These are phyloP conservation scores for Diplodus puntazzo DNA, from an alignment of 2,797 vertebrate genomes.

Conservation along the genomic window DNA sequence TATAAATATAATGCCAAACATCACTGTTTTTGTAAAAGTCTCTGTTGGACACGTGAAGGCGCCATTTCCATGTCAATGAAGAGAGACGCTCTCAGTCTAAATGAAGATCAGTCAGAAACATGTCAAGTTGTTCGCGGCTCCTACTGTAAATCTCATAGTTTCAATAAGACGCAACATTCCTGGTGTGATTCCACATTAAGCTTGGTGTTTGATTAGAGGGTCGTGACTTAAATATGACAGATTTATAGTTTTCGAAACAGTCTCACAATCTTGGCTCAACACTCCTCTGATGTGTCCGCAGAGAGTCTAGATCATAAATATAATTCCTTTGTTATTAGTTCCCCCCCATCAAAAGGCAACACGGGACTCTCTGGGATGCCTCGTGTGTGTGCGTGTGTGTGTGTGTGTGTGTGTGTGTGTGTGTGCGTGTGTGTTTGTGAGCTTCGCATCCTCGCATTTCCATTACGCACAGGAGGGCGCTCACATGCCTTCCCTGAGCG, in stretches of 20 bases:
- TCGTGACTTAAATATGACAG: not conserved
- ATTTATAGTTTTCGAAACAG: conserved; percentile 7
- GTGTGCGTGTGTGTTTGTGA: not conserved
- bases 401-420: not conserved
- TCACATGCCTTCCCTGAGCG: conserved; percentile 43
- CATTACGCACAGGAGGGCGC: conserved; percentile 73
- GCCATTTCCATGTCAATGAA: conserved; percentile 66
- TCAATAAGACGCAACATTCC: not conserved
- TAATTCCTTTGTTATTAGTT: not conserved
- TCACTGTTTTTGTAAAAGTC: conserved; percentile 52
- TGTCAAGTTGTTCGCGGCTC: conserved; percentile 10
- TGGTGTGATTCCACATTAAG: not conserved
- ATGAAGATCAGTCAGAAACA: not conserved
- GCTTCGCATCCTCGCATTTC: conserved; percentile 46
- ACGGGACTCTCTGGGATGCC: not conserved
- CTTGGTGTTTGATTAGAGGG: not conserved
- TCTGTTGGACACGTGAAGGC: conserved; percentile 74
- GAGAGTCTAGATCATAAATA: not conserved
- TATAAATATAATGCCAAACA: no score
- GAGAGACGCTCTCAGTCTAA: not conserved
- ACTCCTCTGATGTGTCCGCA: not conserved
- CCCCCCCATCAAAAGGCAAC: not conserved
- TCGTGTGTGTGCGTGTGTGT: no score
- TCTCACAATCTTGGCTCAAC: not conserved
- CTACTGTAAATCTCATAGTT: not conserved